Conservation (phyloP, 2,113 vertebrate species). For the Sinocyclocheilus anshuiensis region DNA sequence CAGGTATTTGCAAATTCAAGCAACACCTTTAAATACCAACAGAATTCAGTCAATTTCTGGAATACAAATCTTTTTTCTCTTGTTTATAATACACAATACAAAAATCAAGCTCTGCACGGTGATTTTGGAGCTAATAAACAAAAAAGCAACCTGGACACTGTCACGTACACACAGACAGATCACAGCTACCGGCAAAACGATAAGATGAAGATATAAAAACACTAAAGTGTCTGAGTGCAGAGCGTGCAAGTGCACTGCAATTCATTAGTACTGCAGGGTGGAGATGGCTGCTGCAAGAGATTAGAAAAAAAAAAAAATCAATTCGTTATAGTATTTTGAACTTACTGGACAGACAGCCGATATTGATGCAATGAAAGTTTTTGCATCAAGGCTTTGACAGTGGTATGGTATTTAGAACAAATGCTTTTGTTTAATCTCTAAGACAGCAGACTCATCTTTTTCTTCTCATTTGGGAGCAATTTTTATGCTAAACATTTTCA, state of each 20-base stretch:
- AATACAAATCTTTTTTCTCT: not conserved
- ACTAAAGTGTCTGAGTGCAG: not conserved
- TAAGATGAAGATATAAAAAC: slow-evolving; percentile 6
- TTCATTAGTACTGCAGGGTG: slow-evolving; percentile 24
- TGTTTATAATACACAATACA: not conserved
- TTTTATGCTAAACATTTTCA: not conserved
- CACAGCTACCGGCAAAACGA: not conserved
- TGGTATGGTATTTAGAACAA: not conserved
- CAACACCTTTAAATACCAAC: not conserved
- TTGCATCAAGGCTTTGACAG: not conserved
- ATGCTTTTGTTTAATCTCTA: not conserved
- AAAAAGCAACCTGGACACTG: not conserved
- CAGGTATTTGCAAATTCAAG: not conserved
- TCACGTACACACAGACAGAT: slow-evolving; percentile 7
- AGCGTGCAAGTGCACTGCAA: not conserved
- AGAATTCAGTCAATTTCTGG: not conserved
- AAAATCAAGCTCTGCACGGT: not conserved
- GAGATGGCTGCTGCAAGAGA: slow-evolving; percentile 23
- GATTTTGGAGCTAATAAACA: not conserved
- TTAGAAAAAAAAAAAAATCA: slow-evolving; percentile 20
- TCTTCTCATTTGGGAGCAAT: not conserved
- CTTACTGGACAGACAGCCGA: not conserved
- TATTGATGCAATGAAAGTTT: not conserved
- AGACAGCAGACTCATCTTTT: not conserved
- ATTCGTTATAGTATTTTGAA: not conserved